Evolutionary conservation across 2,797 vertebrate genomes (phyloP).

Genomic region (Peromyscus attwateri): DNA sequence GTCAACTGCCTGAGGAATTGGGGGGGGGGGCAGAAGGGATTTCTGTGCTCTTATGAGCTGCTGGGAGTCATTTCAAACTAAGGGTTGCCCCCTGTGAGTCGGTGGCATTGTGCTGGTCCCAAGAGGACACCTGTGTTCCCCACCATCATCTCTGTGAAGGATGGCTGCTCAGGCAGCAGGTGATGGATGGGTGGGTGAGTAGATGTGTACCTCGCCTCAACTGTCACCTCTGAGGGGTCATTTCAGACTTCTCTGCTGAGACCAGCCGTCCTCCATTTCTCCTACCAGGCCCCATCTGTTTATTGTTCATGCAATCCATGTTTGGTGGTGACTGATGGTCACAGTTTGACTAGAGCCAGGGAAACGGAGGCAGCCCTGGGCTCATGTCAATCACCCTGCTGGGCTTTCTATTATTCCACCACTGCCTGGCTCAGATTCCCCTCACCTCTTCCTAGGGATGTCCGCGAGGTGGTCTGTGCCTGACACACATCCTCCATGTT

Average conservation of each 20-base stretch:
- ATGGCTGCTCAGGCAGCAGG: constrained; percentile 26
- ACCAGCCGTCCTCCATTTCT: background rate
- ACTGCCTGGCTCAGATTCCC: background rate
- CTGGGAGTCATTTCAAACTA: background rate
- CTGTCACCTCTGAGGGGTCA: background rate
- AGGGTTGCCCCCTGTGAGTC: background rate
- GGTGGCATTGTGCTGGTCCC: background rate
- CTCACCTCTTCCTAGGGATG: background rate
- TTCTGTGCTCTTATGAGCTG: background rate
- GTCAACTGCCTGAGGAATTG: constrained; percentile 5
- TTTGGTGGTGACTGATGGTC: background rate
- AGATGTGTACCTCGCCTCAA: background rate
- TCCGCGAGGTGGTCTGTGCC: background rate
- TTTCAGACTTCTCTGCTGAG: background rate
- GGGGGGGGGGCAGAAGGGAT: background rate
- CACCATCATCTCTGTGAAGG: background rate
- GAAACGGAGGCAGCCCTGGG: background rate
- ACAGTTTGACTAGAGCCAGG: background rate
- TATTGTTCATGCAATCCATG: background rate
- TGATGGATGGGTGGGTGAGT: background rate
- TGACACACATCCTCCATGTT: background rate
- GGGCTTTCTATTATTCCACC: background rate
- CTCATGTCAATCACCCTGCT: background rate
- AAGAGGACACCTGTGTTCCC: background rate
- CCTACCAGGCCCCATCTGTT: background rate